These are phyloP conservation scores for Eupristina koningsbergeri DNA, from an alignment of 1,140 invertebrate genomes.

Conservation along the genomic window DNA sequence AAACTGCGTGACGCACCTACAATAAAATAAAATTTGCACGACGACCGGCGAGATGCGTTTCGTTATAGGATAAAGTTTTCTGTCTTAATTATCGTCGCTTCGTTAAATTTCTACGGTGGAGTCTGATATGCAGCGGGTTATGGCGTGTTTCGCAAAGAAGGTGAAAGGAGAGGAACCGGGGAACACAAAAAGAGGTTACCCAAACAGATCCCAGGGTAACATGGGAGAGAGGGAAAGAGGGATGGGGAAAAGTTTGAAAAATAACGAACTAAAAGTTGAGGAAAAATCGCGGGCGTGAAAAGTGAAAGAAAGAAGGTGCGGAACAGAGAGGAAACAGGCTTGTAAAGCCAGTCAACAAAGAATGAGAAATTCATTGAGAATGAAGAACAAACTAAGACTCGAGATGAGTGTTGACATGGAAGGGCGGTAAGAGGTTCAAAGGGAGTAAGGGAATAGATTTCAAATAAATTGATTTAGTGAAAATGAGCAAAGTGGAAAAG, in stretches of 20 bases:
- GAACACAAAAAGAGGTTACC: not conserved
- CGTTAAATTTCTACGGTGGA: slow-evolving; percentile 58
- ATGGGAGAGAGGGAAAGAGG: too few species aligned
- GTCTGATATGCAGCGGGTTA: slow-evolving; percentile 22
- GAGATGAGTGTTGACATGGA: too few species aligned
- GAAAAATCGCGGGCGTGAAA: not conserved
- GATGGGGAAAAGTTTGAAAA: not conserved
- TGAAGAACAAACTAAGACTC: not conserved
- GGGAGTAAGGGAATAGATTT: not conserved
- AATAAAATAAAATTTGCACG: slow-evolving; percentile 29
- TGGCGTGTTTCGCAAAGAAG: not conserved
- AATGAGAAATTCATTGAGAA: not conserved
- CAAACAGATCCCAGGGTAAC: not conserved
- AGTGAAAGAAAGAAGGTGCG: not conserved
- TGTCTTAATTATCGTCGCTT: slow-evolving; percentile 62
- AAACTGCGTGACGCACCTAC: not conserved
- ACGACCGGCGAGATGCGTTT: not conserved
- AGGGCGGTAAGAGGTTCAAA: not conserved
- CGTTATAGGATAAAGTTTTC: slow-evolving; percentile 55
- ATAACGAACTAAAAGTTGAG: not conserved
- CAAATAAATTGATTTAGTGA: slow-evolving; percentile 5
- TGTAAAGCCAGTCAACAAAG: not conserved
- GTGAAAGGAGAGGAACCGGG: too few species aligned
- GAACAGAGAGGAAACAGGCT: not conserved
- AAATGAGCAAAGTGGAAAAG: slow-evolving; percentile 20